Base-by-base conservation (phyloP, 2,888 invertebrate genomes). In the Sinhomidia bicolor region DNA sequence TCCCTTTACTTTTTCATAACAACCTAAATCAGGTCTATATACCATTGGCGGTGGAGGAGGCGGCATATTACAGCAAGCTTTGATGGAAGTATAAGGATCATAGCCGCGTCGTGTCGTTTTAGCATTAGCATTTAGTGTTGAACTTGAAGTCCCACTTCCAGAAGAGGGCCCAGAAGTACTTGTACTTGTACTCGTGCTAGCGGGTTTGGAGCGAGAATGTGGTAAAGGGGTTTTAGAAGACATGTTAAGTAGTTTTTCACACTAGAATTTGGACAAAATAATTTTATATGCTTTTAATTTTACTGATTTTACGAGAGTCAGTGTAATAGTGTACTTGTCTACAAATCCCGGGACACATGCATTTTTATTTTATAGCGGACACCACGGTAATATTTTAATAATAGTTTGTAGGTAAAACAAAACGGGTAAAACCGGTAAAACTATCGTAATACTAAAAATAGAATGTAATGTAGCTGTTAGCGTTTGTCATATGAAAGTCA, bases 1-100 rank as follows among this genome's bases (percentile, higher is more conserved):
- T 17, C 84, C 84, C 10, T 84, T 2, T 4, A 84, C 84, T 29
- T 17, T 23, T 17, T 84, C 84, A 12, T 44, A 84, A 51, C 84
- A 84, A 23, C 76, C 17, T 14, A 20, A 17, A n/a, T 74, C 84
- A 23, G 84, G 84, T 20, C 74, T 57, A n/a, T 60, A 84, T 5
- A 84, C 20, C n/a, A 62, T 20, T 1, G 78, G 78, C 12, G 29
- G 44, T 9, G 23, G 81, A 1, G 51, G 68, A 6, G 68, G 47
- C 9, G 51, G 26, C 1, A 47, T 17, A 9, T 44, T 23, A 14
- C 83, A 83, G 23, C 83, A 83, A 12, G 7, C 57, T 20, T 57
- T 4, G 1, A 20, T 17, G 9, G 20, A 7, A 36, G 36, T 7
- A 36, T 36, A 36, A 36, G 36, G 36, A 36, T 36, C 36, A 36